Base-by-base conservation (phyloP, 2,888 invertebrate genomes). In the Oxyteleia sp. region DNA sequence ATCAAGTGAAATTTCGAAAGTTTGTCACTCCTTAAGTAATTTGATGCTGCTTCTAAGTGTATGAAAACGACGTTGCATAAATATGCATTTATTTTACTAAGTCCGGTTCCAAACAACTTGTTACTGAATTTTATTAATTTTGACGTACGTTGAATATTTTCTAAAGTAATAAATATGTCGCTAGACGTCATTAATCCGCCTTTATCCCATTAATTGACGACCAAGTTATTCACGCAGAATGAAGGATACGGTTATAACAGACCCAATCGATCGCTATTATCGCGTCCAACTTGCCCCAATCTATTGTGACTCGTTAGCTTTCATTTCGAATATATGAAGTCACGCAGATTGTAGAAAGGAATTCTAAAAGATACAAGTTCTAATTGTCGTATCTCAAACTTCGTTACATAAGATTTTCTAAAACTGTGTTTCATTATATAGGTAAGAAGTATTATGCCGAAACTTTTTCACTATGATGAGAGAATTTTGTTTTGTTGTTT, bases 1-100 rank as follows among this genome's bases (percentile, higher is more conserved):
- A 79, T 80, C 75, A 75, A 84, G 71, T 72, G 47, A 76, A 76
- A 76, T 84, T 80, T 75, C 84, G 26, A 47, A 72, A 80, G 76
- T 80, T 83, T 64, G 57, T 57, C 75, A 71, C 69, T 72, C 41
- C 64, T 66, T 72, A 72, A 76, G 76, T 76, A 80, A 80, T 84
- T 71, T 69, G 76, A 79, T 49, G 79, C 71, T 41, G 29, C 61
- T 72, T 57, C 53, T 26, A 49, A 51, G 32, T 51, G 38, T 55
- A 72, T 29, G 78, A 78, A 82, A 82, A 79, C 47, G 51, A 53
- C 43, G 3, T 43, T 15, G 15, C 16, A 8, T 35, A 18, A 51
- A 23, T 51, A 51, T 51, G 26, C 2, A 15, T 16, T 23, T 45
- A 32, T 16, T 45, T 49, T 47, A 29, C 23, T 20, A 20, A 11